Percentiles rank a stretch among this genome's conserved stretches.
Evolutionary conservation across 2,797 vertebrate genomes (phyloP).

Genomic region (Sebastes hubbsi): DNA sequence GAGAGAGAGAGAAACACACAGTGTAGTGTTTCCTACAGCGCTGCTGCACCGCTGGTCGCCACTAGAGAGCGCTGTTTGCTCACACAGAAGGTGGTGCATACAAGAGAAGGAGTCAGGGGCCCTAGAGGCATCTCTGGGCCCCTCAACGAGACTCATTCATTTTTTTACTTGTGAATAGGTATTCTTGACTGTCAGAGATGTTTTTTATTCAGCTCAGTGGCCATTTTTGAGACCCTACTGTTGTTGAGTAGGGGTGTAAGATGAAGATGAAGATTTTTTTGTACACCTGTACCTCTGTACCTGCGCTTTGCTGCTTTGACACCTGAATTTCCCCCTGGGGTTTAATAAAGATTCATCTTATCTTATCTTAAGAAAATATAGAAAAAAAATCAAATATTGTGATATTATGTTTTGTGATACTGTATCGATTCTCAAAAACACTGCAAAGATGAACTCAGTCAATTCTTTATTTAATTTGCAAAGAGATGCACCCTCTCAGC

Average conservation of each 20-base stretch:
- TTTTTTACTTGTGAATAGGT: not conserved
- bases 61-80: conserved; percentile 35
- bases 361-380: no score
- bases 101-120: not conserved
- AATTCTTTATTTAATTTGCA: not conserved
- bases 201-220: not conserved
- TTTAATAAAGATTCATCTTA: no score
- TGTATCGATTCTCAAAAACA: no score
- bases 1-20: not conserved
- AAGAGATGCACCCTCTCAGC: no score
- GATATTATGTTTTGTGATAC: no score
- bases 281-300: no score
- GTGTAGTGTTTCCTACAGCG: not conserved
- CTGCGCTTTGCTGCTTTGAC: no score
- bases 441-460: no score
- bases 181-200: not conserved
- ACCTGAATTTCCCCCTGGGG: no score
- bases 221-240: not conserved
- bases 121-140: not conserved
- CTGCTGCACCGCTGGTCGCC: not conserved
- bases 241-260: no score
- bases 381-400: no score
- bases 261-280: no score
- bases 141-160: not conserved
- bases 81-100: not conserved